Conservation (phyloP, 2,113 vertebrate species). For the Theristicus caerulescens region DNA sequence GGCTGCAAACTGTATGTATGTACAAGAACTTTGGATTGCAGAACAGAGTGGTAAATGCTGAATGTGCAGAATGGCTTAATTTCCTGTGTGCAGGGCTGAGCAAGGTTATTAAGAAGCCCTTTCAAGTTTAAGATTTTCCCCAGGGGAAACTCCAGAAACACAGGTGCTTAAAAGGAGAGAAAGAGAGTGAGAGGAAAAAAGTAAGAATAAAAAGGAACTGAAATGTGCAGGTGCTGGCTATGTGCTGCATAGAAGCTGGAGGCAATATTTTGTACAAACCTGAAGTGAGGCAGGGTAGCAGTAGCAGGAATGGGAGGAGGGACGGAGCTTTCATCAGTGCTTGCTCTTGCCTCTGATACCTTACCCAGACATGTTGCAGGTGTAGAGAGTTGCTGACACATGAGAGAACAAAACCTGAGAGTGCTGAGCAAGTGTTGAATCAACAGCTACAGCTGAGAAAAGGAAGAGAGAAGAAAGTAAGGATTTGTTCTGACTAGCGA, state of each 20-base stretch:
- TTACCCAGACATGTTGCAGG: not conserved
- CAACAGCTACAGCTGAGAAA: not conserved
- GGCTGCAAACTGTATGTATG: not conserved
- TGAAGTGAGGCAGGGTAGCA: not conserved
- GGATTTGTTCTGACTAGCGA: not conserved
- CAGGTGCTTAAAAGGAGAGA: conserved; percentile 38
- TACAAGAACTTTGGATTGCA: conserved; percentile 48
- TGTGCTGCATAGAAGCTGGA: not conserved
- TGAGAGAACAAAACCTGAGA: not conserved
- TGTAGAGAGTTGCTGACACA: not conserved
- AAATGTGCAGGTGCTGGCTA: not conserved
- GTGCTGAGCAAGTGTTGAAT: not conserved
- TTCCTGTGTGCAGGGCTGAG: conserved; percentile 58
- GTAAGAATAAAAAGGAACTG: not conserved
- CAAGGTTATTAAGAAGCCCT: conserved; percentile 71
- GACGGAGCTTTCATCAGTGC: not conserved
- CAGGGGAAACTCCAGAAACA: conserved; percentile 56
- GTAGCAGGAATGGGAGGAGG: not conserved
- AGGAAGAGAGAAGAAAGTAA: not conserved
- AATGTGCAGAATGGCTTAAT: conserved; percentile 73
- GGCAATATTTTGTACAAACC: not conserved
- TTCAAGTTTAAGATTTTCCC: conserved; percentile 65
- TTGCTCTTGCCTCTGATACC: not conserved
- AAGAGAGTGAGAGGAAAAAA: not conserved
- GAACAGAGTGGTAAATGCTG: conserved; percentile 53